These are phyloP conservation scores for Cydia fagiglandana DNA, from an alignment of 1,140 invertebrate species.

Conservation along the genomic window DNA sequence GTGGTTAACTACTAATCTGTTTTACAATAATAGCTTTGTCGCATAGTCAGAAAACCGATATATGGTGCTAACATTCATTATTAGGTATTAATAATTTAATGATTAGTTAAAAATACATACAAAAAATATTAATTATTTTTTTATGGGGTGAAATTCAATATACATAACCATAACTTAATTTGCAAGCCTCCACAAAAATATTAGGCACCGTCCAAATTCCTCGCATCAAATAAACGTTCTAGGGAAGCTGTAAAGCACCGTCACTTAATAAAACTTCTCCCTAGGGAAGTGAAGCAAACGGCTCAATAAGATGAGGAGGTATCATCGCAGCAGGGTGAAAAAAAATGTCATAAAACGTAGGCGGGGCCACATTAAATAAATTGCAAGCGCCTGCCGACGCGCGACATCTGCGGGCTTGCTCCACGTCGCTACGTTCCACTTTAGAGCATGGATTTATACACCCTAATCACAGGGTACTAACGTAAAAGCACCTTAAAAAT, in stretches of 20 bases:
- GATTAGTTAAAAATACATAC: too few species aligned
- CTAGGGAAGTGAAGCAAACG: conserved; percentile 65
- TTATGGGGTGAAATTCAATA: neutral
- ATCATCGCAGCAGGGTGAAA: conserved; percentile 56
- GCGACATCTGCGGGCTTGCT: conserved; percentile 50
- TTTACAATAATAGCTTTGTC: too few species aligned
- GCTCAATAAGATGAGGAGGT: conserved; percentile 70
- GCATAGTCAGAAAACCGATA: too few species aligned
- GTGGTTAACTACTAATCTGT: too few species aligned
- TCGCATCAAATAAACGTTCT: conserved; percentile 41
- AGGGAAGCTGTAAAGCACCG: conserved; percentile 57
- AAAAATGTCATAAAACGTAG: conserved; percentile 65
- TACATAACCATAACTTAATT: neutral
- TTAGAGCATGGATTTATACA: conserved; percentile 24
- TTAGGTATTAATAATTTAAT: too few species aligned
- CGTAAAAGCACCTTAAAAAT: neutral
- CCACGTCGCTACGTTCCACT: conserved; percentile 7
- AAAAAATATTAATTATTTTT: neutral
- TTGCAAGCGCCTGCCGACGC: conserved; percentile 57
- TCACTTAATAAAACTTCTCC: conserved; percentile 74
- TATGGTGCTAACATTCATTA: too few species aligned
- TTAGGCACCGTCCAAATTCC: conserved; percentile 33
- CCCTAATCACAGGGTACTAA: conserved; percentile 4
- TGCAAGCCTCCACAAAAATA: conserved; percentile 11
- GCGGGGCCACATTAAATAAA: conserved; percentile 68